Evolutionary conservation across 2,888 invertebrate species (phyloP), one percentile per base, ranked within the genome.

Genomic region (Marronus borbonicus): DNA sequence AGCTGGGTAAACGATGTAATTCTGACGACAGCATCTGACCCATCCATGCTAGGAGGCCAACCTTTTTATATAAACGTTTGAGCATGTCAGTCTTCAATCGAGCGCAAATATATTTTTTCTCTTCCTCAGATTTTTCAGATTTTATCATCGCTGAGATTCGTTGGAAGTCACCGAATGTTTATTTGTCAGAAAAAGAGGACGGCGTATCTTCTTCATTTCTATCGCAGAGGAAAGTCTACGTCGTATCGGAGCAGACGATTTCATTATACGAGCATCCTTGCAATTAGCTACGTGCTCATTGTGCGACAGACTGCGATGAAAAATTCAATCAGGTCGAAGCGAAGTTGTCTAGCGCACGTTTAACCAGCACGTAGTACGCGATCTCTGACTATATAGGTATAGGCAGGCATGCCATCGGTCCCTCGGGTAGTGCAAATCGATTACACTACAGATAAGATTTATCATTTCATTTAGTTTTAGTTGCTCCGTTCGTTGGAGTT

Each of bases 371-470:
- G 24, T 50, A 50, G 50, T 24, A 50, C 50, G 24, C 50, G 39
- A 44, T 39, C 65, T 44, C 44, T 14, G 44, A 44, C 55, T 17
- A 20, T 55, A 55, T 55, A 55, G 55, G 55, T 55, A 55, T 74
- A 62, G 62, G 39, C 72, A 74, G 72, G 55, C 64, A 50, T 52
- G 39, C 50, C 62, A 28, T 55, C 31, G 31, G 65, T 72, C 65
- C 77, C 77, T 44, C 52, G 77, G 58, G 77, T 64, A 72, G 72
- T 50, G 58, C 72, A 72, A 78, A 65, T 78, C 77, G 77, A 78
- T 78, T 78, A 78, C 77, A 74, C 77, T 72, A 72, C 77, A 78
- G 77, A 78, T 72, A 78, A 78, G 77, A 78, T 78, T 78, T 78
- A 78, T 78, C 77, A 78, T 78, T 78, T 78, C 65, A 78, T 78